These are phyloP conservation scores for Drosophila algonquin DNA, from an alignment of 2,888 invertebrate genomes.

Conservation along the genomic window DNA sequence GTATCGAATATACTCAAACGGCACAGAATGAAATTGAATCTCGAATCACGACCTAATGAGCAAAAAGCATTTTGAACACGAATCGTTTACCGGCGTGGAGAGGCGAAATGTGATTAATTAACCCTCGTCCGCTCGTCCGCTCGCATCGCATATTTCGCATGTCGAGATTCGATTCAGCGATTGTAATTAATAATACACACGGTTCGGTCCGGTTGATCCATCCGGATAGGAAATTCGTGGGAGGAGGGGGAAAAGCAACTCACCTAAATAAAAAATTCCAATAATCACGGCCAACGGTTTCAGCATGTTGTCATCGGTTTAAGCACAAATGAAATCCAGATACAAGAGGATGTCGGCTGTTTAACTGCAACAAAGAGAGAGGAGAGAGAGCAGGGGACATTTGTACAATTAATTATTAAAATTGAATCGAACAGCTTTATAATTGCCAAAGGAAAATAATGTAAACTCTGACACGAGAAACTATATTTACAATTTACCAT, in stretches of 20 bases:
- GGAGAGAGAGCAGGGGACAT: constrained; percentile 16
- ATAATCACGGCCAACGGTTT: constrained; percentile 75
- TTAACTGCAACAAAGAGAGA: constrained; percentile 53
- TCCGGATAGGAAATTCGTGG: constrained; percentile 9
- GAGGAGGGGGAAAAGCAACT: constrained; percentile 45
- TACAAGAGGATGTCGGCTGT: constrained; percentile 36
- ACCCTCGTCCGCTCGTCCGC: constrained; percentile 15
- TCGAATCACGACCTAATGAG: constrained; percentile 37
- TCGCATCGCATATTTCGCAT: constrained; percentile 48
- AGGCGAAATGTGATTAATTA: constrained; percentile 58
- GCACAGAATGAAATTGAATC: constrained; percentile 18
- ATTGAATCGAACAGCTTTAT: constrained; percentile 35
- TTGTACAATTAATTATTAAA: constrained; percentile 57
- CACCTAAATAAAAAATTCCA: constrained; percentile 80
- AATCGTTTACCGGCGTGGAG: constrained; percentile 38
- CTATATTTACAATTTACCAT: constrained; percentile 37
- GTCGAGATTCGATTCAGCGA: constrained; percentile 60
- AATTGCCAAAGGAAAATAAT: constrained; percentile 31
- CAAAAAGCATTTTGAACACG: constrained; percentile 33
- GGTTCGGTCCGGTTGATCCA: not conserved
- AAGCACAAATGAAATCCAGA: constrained; percentile 51
- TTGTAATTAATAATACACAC: constrained; percentile 54
- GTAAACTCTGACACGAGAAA: constrained; percentile 15
- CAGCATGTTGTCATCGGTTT: constrained; percentile 77
- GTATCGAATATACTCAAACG: constrained; percentile 19